Base-by-base conservation (phyloP, 2,888 invertebrate genomes). In the Hipparchia sbordonii region DNA sequence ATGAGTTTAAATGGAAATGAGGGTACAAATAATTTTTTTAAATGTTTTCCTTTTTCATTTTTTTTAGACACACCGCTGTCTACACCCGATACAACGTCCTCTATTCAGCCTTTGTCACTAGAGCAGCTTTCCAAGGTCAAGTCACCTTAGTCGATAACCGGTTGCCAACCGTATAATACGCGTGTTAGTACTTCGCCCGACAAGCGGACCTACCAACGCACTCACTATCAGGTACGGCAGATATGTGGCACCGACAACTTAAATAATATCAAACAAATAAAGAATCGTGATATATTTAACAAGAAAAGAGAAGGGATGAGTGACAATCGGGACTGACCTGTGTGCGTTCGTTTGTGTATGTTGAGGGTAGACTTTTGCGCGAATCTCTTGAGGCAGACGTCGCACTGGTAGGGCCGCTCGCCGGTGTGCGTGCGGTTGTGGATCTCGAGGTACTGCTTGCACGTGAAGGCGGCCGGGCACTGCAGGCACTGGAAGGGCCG, bases 331-430 rank as follows among this genome's bases (percentile, higher is more conserved):
- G 72, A 87, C 91, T 85, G 82, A 94, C 95, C 95, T 84, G 96
- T 96, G 92, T 97, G 97, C 82, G 96, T 96, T 86, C 97, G 93
- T 92, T 96, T 97, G 92, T 65, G 65, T 33, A 65, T 65, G 52
- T 65, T 65, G 3, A 65, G 52, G 1, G 65, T 65, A 12, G 65
- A 65, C 89, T 97, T 97, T 92, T 97, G 97, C 80, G 97, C 96
- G 93, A 97, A 97, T 85, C 96, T 94, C 92, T 97, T 97, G 87
- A 96, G 95, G 87, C 97, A 97, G 77, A 96, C 94, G 87, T 96
- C 96, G 88, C 97, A 97, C 89, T 96, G 94, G 88, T 94, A 95
- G 78, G 94, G 94, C 72, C 94, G 90, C 86, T 94, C 94, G 81
- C 94, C 94, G 78, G 94, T 94, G 89, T 94, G 94, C 83, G 94